Percentiles rank a stretch among this genome's conserved stretches.
Evolutionary conservation across 2,797 vertebrate genomes (phyloP).

Genomic region (Trematomus bernacchii): DNA sequence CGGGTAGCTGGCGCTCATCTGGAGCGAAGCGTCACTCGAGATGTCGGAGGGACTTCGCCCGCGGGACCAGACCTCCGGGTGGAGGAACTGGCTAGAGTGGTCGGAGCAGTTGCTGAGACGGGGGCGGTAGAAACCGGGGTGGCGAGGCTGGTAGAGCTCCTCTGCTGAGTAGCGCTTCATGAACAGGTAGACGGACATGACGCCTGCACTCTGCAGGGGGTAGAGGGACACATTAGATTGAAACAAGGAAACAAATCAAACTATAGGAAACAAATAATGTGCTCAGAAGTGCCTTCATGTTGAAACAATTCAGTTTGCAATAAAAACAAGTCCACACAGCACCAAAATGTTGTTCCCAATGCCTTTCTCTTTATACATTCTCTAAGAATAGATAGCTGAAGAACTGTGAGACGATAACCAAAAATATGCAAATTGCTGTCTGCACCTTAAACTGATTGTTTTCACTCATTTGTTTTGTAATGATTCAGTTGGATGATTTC

Average conservation of each 20-base stretch:
- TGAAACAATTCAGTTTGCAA: background rate
- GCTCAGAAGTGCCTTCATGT: background rate
- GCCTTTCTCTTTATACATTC: no score
- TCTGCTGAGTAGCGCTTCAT: conserved; percentile 90
- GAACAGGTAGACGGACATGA: conserved; percentile 94
- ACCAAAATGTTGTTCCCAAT: no score
- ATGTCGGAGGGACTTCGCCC: conserved; percentile 92
- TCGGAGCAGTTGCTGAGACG: conserved; percentile 93
- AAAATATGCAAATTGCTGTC: no score
- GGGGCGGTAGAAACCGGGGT: conserved; percentile 88
- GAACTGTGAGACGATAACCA: no score
- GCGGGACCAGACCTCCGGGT: conserved; percentile 89
- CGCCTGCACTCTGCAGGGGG: conserved; percentile 87
- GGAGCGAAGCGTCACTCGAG: conserved; percentile 91
- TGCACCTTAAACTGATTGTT: no score
- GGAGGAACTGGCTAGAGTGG: conserved; percentile 92
- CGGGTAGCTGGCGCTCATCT: conserved; percentile 91
- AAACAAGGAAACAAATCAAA: background rate
- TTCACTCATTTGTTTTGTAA: background rate
- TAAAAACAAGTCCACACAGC: background rate
- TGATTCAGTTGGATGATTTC: background rate
- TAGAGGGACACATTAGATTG: background rate
- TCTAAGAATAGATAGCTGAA: no score
- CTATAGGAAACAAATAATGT: background rate
- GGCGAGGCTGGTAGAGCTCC: conserved; percentile 88